Percentiles rank a stretch among this genome's conserved stretches.
phyloP scores from a whole-genome alignment of 1,140 invertebrate genomes.

The Drosophila ogumai region DNA sequence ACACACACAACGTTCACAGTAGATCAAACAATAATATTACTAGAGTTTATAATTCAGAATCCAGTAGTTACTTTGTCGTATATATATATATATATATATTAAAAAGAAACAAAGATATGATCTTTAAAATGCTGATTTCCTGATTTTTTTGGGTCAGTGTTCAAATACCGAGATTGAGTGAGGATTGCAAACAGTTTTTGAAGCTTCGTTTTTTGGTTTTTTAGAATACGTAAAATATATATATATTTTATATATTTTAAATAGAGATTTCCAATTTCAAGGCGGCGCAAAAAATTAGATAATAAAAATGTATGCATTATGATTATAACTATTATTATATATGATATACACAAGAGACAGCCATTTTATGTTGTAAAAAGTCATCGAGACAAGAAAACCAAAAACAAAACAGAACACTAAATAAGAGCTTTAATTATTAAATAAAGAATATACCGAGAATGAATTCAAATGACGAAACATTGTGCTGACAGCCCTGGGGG shows the following conservation, averaged over 20 bases:
- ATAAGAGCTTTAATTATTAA: conserved; percentile 84
- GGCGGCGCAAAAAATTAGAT: conserved; percentile 25
- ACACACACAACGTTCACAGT: conserved; percentile 43
- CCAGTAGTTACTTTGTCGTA: conserved; percentile 82
- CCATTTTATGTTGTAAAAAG: conserved; percentile 69
- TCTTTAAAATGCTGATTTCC: conserved; percentile 71
- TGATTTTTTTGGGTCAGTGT: conserved; percentile 76
- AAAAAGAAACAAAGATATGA: conserved; percentile 62
- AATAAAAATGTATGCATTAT: conserved; percentile 58
- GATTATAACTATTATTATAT: conserved; percentile 34
- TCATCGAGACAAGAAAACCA: conserved; percentile 43
- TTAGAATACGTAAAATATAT: conserved; percentile 33
- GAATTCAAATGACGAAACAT: conserved; percentile 41
- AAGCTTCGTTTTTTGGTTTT: conserved; percentile 53
- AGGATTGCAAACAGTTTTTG: conserved; percentile 48
- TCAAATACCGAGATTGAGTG: conserved; percentile 48
- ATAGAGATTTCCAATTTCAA: conserved; percentile 61
- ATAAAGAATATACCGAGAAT: conserved; percentile 77
- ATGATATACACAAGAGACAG: conserved; percentile 57
- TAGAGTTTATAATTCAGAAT: conserved; percentile 62
- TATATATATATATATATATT: conserved; percentile 18
- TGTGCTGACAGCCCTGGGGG: conserved; percentile 59
- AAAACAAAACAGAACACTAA: conserved; percentile 64
- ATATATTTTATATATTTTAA: conserved; percentile 76
- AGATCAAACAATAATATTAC: conserved; percentile 50